phyloP scores from a whole-genome alignment of 2,797 vertebrate species.

The Gymnoscopelus microlampas region DNA sequence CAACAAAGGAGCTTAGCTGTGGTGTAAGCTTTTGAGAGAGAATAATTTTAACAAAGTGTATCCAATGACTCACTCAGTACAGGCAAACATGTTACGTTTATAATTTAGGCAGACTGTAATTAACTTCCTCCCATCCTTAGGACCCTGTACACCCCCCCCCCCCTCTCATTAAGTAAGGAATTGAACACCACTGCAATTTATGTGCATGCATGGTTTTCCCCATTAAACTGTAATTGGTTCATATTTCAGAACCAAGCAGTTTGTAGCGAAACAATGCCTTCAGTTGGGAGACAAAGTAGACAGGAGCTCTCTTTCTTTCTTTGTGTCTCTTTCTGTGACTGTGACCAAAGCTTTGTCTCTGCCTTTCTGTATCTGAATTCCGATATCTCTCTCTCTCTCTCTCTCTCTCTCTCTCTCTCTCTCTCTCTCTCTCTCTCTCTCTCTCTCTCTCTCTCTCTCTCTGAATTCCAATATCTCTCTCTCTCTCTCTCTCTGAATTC shows the following conservation, averaged over 20 bases:
- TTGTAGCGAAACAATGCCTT: slow-evolving; percentile 59
- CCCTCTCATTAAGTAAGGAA: slow-evolving; percentile 24
- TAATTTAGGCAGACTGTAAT: slow-evolving; percentile 8
- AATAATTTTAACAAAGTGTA: background rate
- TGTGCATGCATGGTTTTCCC: slow-evolving; percentile 60
- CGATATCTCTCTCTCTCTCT: background rate
- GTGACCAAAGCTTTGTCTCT: slow-evolving; percentile 3
- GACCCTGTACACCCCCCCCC: slow-evolving; percentile 18
- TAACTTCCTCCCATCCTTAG: slow-evolving; percentile 4
- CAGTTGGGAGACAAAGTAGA: slow-evolving; percentile 35
- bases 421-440: background rate
- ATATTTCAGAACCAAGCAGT: slow-evolving; percentile 47
- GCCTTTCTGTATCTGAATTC: slow-evolving; percentile 32
- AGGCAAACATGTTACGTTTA: slow-evolving; percentile 5
- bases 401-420: background rate
- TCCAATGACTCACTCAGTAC: background rate
- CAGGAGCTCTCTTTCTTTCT: slow-evolving; percentile 32
- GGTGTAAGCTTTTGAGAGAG: background rate
- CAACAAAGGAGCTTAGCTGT: background rate
- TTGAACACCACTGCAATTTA: slow-evolving; percentile 28
- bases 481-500: no score
- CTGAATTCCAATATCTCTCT: no score
- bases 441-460: background rate
- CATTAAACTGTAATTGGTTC: slow-evolving; percentile 66
- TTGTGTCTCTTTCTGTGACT: background rate